Conservation (phyloP, 2,888 invertebrate genomes). For the Mimachlamys varia region DNA sequence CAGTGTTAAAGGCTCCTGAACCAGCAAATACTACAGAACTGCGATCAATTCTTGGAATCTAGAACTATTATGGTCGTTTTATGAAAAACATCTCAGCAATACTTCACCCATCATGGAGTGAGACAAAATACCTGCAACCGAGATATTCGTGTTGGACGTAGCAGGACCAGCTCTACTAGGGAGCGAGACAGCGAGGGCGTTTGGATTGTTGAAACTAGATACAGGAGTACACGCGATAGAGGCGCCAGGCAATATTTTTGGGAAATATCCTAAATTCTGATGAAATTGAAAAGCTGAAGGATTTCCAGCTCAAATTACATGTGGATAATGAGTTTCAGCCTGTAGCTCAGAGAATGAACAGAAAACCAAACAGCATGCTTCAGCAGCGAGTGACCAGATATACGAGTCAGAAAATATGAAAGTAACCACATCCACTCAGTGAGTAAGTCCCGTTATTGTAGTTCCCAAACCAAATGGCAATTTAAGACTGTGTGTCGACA, state of each 20-base stretch:
- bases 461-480: slow-evolving; percentile 59
- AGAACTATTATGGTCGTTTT: too few species aligned
- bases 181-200: slow-evolving; percentile 24
- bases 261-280: slow-evolving; percentile 46
- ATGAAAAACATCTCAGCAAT: too few species aligned
- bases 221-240: neutral
- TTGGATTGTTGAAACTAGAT: slow-evolving; percentile 39
- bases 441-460: slow-evolving; percentile 58
- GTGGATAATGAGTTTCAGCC: slow-evolving; percentile 47
- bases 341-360: slow-evolving; percentile 48
- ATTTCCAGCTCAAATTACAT: slow-evolving; percentile 43
- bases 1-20: too few species aligned
- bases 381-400: slow-evolving; percentile 54
- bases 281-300: slow-evolving; percentile 53
- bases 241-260: neutral
- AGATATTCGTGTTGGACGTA: slow-evolving; percentile 49
- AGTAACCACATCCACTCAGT: slow-evolving; percentile 56
- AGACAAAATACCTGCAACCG: slow-evolving; percentile 37
- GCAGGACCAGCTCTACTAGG: slow-evolving; percentile 46
- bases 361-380: slow-evolving; percentile 47
- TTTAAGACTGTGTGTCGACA: slow-evolving; percentile 59
- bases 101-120: too few species aligned
- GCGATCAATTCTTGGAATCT: too few species aligned
- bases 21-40: too few species aligned
- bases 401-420: slow-evolving; percentile 53